Evolutionary conservation across 2,888 invertebrate species (phyloP).

Genomic region (Nymphalis c-album): DNA sequence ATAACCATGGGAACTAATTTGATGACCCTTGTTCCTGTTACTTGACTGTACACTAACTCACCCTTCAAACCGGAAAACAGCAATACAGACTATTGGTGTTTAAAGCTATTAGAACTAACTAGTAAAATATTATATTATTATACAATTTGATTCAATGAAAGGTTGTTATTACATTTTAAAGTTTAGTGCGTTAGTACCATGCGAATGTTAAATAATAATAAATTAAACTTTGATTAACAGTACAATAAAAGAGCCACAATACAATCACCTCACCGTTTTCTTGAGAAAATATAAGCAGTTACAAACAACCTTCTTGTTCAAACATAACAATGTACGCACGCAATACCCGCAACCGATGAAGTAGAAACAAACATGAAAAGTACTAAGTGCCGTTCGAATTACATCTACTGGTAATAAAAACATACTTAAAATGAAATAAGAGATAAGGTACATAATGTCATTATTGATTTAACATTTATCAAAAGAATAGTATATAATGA

Average conservation of each 20-base stretch:
- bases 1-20: too few species aligned
- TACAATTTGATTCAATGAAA: not conserved
- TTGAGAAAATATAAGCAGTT: not conserved
- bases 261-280: not conserved
- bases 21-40: too few species aligned
- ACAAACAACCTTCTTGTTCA: not conserved
- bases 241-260: not conserved
- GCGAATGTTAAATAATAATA: not conserved
- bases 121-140: not conserved
- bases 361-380: not conserved
- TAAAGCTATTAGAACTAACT: too few species aligned
- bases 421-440: too few species aligned
- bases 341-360: not conserved
- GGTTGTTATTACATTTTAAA: not conserved
- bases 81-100: too few species aligned
- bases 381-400: too few species aligned
- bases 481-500: too few species aligned
- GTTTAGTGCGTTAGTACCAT: conserved; percentile 8
- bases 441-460: too few species aligned
- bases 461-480: too few species aligned
- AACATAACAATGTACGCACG: not conserved
- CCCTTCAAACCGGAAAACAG: too few species aligned
- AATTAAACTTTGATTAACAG: not conserved
- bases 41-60: too few species aligned
- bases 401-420: too few species aligned